These are phyloP conservation scores for Hydrozoanthus tunicans DNA, from an alignment of 64 coral and sea anemone species.

Conservation along the genomic window DNA sequence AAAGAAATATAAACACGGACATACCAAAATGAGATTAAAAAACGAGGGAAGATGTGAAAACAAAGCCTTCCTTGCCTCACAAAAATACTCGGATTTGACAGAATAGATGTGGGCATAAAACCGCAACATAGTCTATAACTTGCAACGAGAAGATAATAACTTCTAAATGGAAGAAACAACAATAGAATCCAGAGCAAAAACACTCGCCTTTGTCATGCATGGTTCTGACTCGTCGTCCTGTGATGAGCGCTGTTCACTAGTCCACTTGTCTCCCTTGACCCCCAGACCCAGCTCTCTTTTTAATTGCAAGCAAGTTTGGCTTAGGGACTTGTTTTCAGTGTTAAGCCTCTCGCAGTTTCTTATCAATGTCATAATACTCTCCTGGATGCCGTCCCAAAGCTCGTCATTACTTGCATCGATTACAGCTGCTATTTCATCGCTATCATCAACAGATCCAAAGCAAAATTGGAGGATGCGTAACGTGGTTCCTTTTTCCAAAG, in stretches of 20 bases:
- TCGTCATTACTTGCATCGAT: slow-evolving; percentile 32
- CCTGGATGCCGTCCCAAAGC: slow-evolving; percentile 56
- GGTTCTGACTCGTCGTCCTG: not conserved
- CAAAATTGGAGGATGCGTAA: not conserved
- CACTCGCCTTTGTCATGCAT: slow-evolving; percentile 34
- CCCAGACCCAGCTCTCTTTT: not conserved
- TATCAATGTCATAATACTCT: slow-evolving; percentile 55
- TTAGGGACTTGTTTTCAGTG: slow-evolving; percentile 23
- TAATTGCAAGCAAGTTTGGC: not conserved
- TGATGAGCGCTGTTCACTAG: not conserved
- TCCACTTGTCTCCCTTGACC: slow-evolving; percentile 6
- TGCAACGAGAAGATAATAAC: not conserved
- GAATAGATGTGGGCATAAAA: not conserved
- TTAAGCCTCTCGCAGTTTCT: slow-evolving; percentile 35
- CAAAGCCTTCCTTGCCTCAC: not conserved
- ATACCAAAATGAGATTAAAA: too few species aligned
- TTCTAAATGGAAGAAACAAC: not conserved
- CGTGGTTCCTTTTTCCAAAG: slow-evolving; percentile 57
- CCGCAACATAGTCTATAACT: not conserved
- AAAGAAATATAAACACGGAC: too few species aligned
- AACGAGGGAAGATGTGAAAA: not conserved
- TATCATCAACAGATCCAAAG: not conserved
- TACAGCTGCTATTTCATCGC: slow-evolving; percentile 3
- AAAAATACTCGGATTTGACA: not conserved
- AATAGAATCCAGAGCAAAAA: not conserved